These are phyloP conservation scores for Hirundichthys speculiger DNA, from an alignment of 2,113 vertebrate genomes.

Conservation along the genomic window DNA sequence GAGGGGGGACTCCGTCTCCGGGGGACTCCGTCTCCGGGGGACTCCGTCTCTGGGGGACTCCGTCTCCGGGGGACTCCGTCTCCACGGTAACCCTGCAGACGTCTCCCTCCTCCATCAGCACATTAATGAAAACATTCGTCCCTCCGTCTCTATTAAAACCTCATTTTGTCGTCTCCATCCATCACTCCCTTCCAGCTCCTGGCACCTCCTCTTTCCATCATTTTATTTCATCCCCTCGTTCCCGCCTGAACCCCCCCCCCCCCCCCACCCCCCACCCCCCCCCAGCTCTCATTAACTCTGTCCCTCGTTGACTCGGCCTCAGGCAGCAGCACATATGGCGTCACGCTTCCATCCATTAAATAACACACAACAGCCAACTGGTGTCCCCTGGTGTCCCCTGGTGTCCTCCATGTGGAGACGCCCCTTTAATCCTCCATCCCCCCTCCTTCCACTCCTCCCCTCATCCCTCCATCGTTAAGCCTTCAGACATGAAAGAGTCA, in stretches of 20 bases:
- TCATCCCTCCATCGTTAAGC: neutral
- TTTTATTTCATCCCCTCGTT: too few relatives aligned
- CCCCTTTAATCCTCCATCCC: conserved; percentile 45
- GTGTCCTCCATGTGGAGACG: conserved; percentile 11
- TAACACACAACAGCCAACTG: conserved; percentile 52
- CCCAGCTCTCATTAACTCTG: conserved; percentile 33
- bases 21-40: too few relatives aligned
- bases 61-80: too few relatives aligned
- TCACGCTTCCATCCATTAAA: conserved; percentile 58
- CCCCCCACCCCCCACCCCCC: neutral
- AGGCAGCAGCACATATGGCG: conserved; percentile 65
- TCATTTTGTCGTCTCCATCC: neutral
- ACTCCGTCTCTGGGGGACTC: too few relatives aligned
- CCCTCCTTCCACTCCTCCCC: neutral
- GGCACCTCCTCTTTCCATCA: neutral
- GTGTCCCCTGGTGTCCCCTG: conserved; percentile 45
- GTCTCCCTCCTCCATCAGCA: too few relatives aligned
- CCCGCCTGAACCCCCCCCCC: neutral
- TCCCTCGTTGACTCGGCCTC: conserved; percentile 29
- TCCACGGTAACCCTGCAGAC: too few relatives aligned
- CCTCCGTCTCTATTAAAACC: neutral
- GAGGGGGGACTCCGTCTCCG: too few relatives aligned
- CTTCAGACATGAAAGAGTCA: too few relatives aligned
- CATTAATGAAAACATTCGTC: neutral
- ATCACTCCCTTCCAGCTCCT: neutral